Base-by-base conservation (phyloP, 2,888 invertebrate genomes). In the Hipparchia sbordonii region DNA sequence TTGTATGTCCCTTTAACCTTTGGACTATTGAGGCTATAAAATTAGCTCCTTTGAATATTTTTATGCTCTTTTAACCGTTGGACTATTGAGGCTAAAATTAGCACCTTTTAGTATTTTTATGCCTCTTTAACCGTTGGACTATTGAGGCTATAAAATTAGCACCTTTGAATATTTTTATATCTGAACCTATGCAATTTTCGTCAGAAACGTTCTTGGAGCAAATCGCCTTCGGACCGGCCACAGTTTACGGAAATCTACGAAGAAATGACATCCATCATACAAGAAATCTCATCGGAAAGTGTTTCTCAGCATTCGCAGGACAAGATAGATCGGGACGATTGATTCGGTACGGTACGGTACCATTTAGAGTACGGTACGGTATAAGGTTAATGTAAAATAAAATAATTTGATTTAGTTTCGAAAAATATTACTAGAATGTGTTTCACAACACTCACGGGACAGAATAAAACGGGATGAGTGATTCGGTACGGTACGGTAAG, bases 211-310 rank as follows among this genome's bases (percentile, higher is more conserved):
- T 96, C 96, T 78, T 96, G 96, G 96, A 95, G 95, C 73, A 88
- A 90, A 13, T 95, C 96, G n/a, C 96, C 96, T 0, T 85, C 96
- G 4, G 96, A 95, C 70, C 90, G 97, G 74, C 96, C 96, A 0
- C 95, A 95, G 8, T 96, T 97, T 85, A 90, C 95, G 0, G 94
- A 95, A 52, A 90, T 96, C 0, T 88, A 84, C 67, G 91, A 91
- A 4, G 89, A 91, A 57, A 81, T 91, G 59, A 80, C 81, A n/a
- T 68, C 79, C 5, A 81, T 92, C 1, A 77, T 92, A 6, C 81
- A 89, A 66, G 87, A 89, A 0, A 79, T 87, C 10, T 86, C 91
- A 0, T 80, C 89, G 0, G 90, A 90, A n/a, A 84, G 79, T 39
- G 80, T 78, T 0, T 86, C 88, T 0, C 83, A 82, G 48, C 81